A percentile compares a stretch with the other conserved stretches of the same genome.
These are phyloP conservation scores for Dipodomys merriami DNA, from an alignment of 2,113 vertebrate genomes.

Conservation along the genomic window DNA sequence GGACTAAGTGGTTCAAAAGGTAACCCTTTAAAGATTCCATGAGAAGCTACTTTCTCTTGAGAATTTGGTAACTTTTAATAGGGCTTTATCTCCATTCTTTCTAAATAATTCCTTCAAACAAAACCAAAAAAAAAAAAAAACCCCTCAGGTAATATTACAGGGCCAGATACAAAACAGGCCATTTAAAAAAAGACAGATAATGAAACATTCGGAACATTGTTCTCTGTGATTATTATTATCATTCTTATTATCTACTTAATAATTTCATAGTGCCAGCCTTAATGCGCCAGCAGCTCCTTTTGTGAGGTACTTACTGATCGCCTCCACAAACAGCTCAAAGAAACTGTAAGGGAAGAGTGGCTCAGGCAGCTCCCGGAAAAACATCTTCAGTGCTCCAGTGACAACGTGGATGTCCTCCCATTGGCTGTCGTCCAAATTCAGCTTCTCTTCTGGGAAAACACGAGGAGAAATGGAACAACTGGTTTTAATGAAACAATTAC, in stretches of 20 bases:
- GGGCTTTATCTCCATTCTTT: not conserved
- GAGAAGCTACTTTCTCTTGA: constrained; percentile 54
- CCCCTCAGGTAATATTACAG: constrained; percentile 26
- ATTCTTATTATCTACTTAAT: constrained; percentile 77
- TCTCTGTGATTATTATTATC: constrained; percentile 31
- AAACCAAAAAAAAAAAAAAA: too few species aligned
- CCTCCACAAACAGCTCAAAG: constrained; percentile 95
- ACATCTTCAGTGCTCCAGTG: constrained; percentile 99
- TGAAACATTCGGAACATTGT: constrained; percentile 62
- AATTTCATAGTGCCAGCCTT: constrained; percentile 75
- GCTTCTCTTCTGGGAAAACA: constrained; percentile 99
- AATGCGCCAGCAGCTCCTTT: constrained; percentile 77
- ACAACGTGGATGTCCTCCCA: constrained; percentile 98
- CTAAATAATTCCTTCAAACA: not conserved
- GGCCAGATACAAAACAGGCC: constrained; percentile 69
- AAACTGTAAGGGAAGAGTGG: constrained; percentile 95
- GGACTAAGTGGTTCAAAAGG: not conserved
- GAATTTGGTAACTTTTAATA: not conserved
- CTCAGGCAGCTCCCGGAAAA: constrained; percentile 96
- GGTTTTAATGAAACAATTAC: constrained; percentile 99
- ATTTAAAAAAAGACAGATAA: constrained; percentile 61
- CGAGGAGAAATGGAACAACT: constrained; percentile 99
- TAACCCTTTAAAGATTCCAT: constrained; percentile 18
- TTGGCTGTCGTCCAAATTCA: constrained; percentile 99
- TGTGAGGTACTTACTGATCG: constrained; percentile 93